These are phyloP conservation scores for Poecilia picta DNA, from an alignment of 2,797 vertebrate genomes.

Conservation along the genomic window DNA sequence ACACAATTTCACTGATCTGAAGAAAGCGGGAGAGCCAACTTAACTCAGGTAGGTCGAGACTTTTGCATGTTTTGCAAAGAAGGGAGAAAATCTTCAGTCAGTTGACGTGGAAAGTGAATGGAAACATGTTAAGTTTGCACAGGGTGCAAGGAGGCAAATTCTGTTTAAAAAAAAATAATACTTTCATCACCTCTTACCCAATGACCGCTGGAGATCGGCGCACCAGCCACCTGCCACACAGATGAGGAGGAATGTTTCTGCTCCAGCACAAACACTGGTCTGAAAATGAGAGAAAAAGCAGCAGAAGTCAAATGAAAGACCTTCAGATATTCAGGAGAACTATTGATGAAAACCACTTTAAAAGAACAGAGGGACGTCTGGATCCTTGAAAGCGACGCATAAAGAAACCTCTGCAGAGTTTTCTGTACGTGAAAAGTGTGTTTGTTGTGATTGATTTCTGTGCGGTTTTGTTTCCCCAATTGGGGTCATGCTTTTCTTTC, in stretches of 20 bases:
- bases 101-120: neutral
- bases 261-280: neutral
- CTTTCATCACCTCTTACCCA: neutral
- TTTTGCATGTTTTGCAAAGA: neutral
- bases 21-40: no score
- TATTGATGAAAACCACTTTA: neutral
- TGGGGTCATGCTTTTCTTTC: slow-evolving; percentile 48
- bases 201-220: neutral
- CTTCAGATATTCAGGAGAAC: slow-evolving; percentile 1
- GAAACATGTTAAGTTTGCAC: neutral
- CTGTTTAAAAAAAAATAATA: neutral
- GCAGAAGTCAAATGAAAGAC: neutral
- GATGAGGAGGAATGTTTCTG: neutral
- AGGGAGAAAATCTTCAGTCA: neutral
- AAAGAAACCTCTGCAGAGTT: slow-evolving; percentile 20
- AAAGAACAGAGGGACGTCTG: slow-evolving; percentile 9
- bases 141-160: neutral
- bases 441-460: slow-evolving; percentile 51
- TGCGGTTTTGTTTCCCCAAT: slow-evolving; percentile 36
- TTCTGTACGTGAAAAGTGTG: slow-evolving; percentile 9
- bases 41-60: neutral
- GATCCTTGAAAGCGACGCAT: neutral
- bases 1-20: no score
- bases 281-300: neutral
- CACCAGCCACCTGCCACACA: neutral